phyloP scores from a whole-genome alignment of 2,888 invertebrate genomes.

The Yponomeuta malinellus region DNA sequence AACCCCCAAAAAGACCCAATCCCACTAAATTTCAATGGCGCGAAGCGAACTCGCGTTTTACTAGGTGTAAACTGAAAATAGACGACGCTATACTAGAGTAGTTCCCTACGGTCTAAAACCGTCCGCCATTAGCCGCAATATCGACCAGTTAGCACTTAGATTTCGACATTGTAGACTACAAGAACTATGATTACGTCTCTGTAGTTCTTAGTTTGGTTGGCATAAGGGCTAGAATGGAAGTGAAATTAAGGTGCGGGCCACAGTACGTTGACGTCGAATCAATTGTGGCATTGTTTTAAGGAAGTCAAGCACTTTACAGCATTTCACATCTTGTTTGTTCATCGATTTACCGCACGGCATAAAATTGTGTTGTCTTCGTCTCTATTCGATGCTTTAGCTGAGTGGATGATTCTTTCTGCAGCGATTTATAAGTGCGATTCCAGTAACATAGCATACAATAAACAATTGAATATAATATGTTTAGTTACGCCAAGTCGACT shows the following conservation, averaged over 20 bases:
- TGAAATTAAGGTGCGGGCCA: neutral
- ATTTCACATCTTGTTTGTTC: slow-evolving; percentile 44
- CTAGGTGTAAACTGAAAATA: slow-evolving; percentile 1
- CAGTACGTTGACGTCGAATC: slow-evolving; percentile 38
- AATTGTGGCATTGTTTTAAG: slow-evolving; percentile 61
- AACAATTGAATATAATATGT: no score
- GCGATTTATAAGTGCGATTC: no score
- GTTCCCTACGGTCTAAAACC: slow-evolving; percentile 15
- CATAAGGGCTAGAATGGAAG: neutral
- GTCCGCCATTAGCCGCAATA: slow-evolving; percentile 42
- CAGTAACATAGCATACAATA: no score
- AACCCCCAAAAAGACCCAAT: neutral
- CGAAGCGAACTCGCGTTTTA: neutral
- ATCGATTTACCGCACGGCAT: slow-evolving; percentile 56
- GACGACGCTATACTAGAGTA: neutral
- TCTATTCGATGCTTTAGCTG: neutral
- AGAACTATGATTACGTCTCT: neutral
- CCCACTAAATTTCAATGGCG: neutral
- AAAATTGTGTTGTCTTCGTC: slow-evolving; percentile 42
- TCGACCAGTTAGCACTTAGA: slow-evolving; percentile 33
- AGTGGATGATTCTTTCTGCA: neutral
- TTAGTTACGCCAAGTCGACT: no score
- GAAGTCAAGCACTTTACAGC: slow-evolving; percentile 11
- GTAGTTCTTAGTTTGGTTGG: neutral
- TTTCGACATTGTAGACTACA: slow-evolving; percentile 45